Percentiles rank a stretch among this genome's conserved stretches.
These are phyloP conservation scores for Alligator sinensis DNA, from an alignment of 2,113 vertebrate species.

Conservation along the genomic window DNA sequence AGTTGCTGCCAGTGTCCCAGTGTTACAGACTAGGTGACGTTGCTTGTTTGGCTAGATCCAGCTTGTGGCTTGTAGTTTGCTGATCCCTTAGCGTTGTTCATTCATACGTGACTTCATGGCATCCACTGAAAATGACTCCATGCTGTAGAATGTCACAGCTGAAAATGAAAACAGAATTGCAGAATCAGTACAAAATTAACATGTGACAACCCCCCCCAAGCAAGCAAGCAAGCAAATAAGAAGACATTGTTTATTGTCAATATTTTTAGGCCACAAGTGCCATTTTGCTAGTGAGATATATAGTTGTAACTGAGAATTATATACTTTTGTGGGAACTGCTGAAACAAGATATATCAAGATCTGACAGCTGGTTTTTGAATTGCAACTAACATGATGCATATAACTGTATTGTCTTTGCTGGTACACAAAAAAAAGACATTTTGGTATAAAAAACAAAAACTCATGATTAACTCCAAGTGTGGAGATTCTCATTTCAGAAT, in stretches of 20 bases:
- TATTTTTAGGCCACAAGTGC: slow-evolving; percentile 5
- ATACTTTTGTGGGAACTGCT: not conserved
- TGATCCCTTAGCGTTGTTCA: not conserved
- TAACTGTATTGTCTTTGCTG: slow-evolving; percentile 13
- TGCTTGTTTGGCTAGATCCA: too few species aligned
- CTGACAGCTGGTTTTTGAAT: slow-evolving; percentile 23
- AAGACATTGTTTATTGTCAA: not conserved
- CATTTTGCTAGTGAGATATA: not conserved
- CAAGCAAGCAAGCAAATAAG: not conserved
- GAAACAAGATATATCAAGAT: slow-evolving; percentile 12
- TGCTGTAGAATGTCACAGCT: too few species aligned
- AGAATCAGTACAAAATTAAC: not conserved
- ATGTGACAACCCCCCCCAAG: too few species aligned
- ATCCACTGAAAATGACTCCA: not conserved
- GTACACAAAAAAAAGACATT: not conserved
- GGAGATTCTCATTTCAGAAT: slow-evolving; percentile 9
- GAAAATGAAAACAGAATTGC: not conserved
- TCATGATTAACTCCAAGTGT: slow-evolving; percentile 51
- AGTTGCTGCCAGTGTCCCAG: too few species aligned
- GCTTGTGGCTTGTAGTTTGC: too few species aligned
- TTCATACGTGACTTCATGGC: not conserved
- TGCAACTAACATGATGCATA: slow-evolving; percentile 20
- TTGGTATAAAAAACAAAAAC: slow-evolving; percentile 35
- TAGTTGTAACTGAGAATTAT: not conserved
- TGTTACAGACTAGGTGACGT: too few species aligned